phyloP scores from a whole-genome alignment of 2,797 vertebrate species.

The Pseudochromis fuscus region DNA sequence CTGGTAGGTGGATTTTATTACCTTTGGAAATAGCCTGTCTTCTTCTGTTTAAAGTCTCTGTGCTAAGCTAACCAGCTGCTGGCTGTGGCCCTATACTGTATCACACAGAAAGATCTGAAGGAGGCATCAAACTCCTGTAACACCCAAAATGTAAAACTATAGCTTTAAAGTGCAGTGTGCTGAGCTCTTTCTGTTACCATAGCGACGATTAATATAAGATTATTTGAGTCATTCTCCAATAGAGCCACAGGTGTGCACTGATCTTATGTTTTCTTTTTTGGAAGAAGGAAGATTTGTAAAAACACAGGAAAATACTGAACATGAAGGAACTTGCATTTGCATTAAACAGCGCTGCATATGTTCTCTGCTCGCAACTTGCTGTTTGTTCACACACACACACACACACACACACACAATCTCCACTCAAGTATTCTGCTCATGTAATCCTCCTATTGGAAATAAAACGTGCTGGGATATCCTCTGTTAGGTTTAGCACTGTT shows the following conservation, averaged over 20 bases:
- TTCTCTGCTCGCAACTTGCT: constrained; percentile 10
- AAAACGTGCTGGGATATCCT: constrained; percentile 29
- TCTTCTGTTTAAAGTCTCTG: background rate
- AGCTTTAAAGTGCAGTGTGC: background rate
- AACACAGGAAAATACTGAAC: background rate
- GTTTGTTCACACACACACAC: background rate
- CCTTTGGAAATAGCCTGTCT: background rate
- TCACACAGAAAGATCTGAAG: background rate
- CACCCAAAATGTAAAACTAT: background rate
- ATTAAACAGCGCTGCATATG: background rate
- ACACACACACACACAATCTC: background rate
- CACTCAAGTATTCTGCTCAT: constrained; percentile 17
- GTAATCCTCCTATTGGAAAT: constrained; percentile 2
- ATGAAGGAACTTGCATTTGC: background rate
- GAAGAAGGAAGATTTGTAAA: background rate
- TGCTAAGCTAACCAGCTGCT: background rate
- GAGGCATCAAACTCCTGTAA: background rate
- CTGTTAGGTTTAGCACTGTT: constrained; percentile 15
- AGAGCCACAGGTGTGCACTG: background rate
- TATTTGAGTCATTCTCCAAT: background rate
- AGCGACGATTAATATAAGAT: background rate
- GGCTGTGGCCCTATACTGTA: background rate
- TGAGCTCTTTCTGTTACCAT: background rate
- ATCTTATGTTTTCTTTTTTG: background rate
- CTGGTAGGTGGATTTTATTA: no score